phyloP scores from a whole-genome alignment of 1,140 invertebrate species.

The Rhagoletis zephyria region DNA sequence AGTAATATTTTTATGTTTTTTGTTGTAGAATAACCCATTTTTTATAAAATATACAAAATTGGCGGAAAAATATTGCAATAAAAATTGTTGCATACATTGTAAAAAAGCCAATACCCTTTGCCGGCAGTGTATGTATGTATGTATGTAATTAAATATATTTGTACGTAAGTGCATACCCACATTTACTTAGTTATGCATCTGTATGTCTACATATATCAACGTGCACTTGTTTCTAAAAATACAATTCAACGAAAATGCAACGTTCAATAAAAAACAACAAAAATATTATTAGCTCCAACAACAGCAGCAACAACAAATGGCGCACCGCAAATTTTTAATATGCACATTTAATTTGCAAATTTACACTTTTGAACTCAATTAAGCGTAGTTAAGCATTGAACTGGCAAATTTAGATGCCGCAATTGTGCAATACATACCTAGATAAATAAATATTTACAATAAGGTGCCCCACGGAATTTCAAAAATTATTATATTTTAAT shows the following conservation, averaged over 20 bases:
- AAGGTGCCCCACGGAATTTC: too few species aligned
- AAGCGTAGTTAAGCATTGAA: slow-evolving; percentile 16
- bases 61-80: too few species aligned
- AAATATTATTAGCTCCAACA: background rate
- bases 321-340: background rate
- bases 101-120: too few species aligned
- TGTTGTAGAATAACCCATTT: too few species aligned
- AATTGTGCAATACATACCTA: background rate
- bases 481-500: too few species aligned
- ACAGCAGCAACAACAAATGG: background rate
- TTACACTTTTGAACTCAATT: slow-evolving; percentile 49
- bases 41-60: too few species aligned
- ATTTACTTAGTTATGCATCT: background rate
- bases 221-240: background rate
- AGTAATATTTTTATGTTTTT: too few species aligned
- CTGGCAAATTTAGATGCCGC: slow-evolving; percentile 3
- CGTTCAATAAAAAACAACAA: background rate
- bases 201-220: background rate
- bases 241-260: slow-evolving; percentile 18
- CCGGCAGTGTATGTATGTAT: background rate
- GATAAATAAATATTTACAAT: too few species aligned
- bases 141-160: background rate
- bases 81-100: too few species aligned
- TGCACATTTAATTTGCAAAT: slow-evolving; percentile 47
- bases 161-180: background rate